A percentile compares a stretch with the other conserved stretches of the same genome.
These are phyloP conservation scores for Sceliomorpha sp. DNA, from an alignment of 2,888 invertebrate species.

Conservation along the genomic window DNA sequence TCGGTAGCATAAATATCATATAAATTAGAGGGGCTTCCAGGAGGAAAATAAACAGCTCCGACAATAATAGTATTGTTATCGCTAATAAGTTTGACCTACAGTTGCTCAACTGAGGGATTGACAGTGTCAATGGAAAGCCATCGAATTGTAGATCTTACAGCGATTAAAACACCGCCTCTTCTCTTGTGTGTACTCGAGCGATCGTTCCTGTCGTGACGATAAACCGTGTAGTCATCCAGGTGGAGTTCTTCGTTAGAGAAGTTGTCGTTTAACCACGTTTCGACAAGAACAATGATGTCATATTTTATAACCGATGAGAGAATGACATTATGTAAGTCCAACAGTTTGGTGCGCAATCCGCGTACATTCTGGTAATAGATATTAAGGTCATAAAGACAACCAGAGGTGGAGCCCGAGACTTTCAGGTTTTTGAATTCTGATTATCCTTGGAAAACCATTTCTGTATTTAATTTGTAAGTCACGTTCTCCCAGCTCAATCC, in stretches of 20 bases:
- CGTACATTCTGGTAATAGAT: conserved; percentile 7
- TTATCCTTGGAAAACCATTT: too few species aligned
- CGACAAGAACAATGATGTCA: neutral
- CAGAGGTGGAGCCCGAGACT: neutral
- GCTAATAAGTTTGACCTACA: neutral
- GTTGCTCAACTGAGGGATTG: neutral
- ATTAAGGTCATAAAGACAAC: neutral
- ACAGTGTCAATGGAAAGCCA: neutral
- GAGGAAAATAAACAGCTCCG: neutral
- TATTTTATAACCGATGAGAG: conserved; percentile 1
- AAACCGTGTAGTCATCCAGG: neutral
- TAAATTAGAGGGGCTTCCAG: neutral
- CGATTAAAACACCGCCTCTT: neutral
- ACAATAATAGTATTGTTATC: neutral
- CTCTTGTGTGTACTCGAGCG: neutral
- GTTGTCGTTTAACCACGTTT: conserved; percentile 2
- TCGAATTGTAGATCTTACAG: neutral
- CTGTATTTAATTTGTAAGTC: neutral
- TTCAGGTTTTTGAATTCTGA: neutral
- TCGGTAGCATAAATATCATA: neutral
- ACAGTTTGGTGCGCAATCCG: neutral
- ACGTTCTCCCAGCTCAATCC: neutral
- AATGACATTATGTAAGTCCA: too few species aligned
- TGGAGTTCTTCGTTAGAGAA: too few species aligned
- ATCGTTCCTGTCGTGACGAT: neutral